A percentile compares a stretch with the other conserved stretches of the same genome.
Evolutionary conservation across 2,113 vertebrate species (phyloP).

Genomic region (Oceanites oceanicus): DNA sequence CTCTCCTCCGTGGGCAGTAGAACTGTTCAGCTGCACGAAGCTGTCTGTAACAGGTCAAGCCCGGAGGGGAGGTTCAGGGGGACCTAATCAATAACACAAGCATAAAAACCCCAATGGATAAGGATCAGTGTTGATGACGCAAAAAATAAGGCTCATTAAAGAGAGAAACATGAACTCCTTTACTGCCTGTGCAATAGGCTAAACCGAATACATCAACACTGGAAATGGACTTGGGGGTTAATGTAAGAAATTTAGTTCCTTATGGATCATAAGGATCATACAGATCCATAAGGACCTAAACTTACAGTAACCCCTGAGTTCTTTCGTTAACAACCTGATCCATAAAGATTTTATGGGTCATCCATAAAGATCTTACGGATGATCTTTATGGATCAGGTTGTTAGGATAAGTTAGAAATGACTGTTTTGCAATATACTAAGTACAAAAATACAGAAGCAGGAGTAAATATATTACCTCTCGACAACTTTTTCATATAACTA

Average conservation of each 20-base stretch:
- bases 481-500: background rate
- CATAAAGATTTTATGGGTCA: background rate
- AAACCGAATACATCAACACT: background rate
- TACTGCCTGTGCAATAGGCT: background rate
- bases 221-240: background rate
- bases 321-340: background rate
- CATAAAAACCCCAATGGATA: background rate
- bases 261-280: background rate
- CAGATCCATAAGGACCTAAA: background rate
- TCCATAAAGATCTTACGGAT: background rate
- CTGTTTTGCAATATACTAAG: background rate
- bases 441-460: background rate
- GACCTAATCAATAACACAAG: too few relatives aligned
- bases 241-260: background rate
- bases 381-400: background rate
- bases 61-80: background rate
- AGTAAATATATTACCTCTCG: background rate
- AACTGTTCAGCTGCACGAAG: background rate
- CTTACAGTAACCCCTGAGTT: background rate
- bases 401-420: background rate
- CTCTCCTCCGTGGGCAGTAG: background rate
- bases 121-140: background rate
- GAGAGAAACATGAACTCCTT: background rate
- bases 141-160: background rate
- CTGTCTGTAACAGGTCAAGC: background rate